Evolutionary conservation across 2,797 vertebrate species (phyloP).

Genomic region (Hypotaenidia philippensis): DNA sequence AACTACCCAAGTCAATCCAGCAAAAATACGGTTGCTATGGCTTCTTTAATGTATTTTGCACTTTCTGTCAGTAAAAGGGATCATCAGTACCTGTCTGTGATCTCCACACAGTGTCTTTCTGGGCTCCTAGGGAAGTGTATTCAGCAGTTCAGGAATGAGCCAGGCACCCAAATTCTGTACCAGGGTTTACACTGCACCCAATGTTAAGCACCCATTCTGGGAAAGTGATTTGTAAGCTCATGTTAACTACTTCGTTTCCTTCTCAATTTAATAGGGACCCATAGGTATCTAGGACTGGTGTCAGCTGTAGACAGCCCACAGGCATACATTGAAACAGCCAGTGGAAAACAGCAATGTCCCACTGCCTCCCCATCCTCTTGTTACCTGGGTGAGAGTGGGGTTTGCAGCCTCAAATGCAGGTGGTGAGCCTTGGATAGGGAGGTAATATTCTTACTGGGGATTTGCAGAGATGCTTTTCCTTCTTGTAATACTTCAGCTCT

Average conservation of each 20-base stretch:
- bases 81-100: background rate
- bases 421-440: background rate
- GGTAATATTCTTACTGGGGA: background rate
- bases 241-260: background rate
- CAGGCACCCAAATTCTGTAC: background rate
- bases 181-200: background rate
- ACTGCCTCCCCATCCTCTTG: background rate
- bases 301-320: background rate
- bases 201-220: background rate
- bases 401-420: background rate
- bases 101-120: conserved; percentile 31
- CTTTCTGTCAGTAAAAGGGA: background rate
- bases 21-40: background rate
- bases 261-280: background rate
- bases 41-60: background rate
- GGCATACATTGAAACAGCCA: background rate
- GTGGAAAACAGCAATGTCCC: background rate
- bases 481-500: background rate
- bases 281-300: background rate
- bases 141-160: background rate
- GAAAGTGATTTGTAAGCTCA: background rate
- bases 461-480: background rate
- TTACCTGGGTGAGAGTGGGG: background rate
- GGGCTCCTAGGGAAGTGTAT: background rate
- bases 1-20: background rate